phyloP scores from a whole-genome alignment of 1,140 invertebrate genomes.

The Daktulosphaira vitifoliae region DNA sequence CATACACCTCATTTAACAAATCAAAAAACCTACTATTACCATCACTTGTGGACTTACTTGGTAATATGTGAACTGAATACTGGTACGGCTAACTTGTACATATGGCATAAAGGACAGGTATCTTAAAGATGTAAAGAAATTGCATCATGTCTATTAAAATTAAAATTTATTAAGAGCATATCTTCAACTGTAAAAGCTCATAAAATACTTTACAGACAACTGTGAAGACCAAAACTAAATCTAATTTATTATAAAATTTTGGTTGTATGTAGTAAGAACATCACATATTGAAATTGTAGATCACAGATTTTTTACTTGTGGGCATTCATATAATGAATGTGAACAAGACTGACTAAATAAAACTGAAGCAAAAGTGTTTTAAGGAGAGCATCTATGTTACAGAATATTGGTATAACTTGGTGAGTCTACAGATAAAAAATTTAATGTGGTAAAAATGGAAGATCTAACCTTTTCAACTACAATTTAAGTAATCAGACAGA shows the following conservation, averaged over 20 bases:
- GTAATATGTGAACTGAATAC: conserved; percentile 34
- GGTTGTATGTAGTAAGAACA: conserved; percentile 36
- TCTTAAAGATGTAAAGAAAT: conserved; percentile 35
- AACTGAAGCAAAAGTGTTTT: conserved; percentile 25
- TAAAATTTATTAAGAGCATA: conserved; percentile 35
- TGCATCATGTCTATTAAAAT: conserved; percentile 35
- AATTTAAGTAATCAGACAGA: conserved; percentile 23
- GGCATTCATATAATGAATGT: conserved; percentile 37
- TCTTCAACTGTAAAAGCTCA: conserved; percentile 26
- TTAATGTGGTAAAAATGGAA: conserved; percentile 21
- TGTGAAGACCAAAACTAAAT: conserved; percentile 34
- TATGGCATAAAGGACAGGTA: conserved; percentile 36
- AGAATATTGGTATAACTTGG: conserved; percentile 34
- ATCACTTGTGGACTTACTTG: conserved; percentile 37
- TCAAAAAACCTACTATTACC: conserved; percentile 33
- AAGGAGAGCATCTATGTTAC: conserved; percentile 33
- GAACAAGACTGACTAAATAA: conserved; percentile 32
- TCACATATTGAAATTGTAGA: conserved; percentile 35
- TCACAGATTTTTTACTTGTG: conserved; percentile 35
- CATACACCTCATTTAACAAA: conserved; percentile 30
- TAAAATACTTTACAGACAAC: conserved; percentile 29
- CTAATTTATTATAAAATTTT: conserved; percentile 36
- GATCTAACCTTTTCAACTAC: conserved; percentile 25
- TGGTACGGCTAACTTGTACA: conserved; percentile 34
- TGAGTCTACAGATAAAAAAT: conserved; percentile 21